A percentile compares a stretch with the other conserved stretches of the same genome.
phyloP scores from a whole-genome alignment of 2,113 vertebrate species.

The Cryptoleucopteryx plumbea region DNA sequence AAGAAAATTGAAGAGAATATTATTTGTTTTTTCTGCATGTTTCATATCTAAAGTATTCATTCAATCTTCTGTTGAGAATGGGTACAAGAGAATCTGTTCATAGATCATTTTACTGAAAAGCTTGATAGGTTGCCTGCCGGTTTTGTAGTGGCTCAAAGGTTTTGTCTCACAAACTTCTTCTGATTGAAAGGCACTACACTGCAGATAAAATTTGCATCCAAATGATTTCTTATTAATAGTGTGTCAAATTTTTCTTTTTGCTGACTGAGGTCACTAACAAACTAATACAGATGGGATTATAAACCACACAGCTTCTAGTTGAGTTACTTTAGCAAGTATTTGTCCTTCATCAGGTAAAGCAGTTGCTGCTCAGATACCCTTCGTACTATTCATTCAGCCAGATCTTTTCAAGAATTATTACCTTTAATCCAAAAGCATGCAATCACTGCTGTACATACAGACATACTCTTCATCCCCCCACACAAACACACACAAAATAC shows the following conservation, averaged over 20 bases:
- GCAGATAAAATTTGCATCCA: not conserved
- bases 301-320: not conserved
- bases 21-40: not conserved
- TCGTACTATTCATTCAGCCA: not conserved
- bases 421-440: not conserved
- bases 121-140: not conserved
- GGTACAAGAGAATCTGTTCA: not conserved
- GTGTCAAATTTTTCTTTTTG: not conserved
- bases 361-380: not conserved
- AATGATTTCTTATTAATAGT: not conserved
- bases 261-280: not conserved
- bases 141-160: not conserved
- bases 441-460: not conserved
- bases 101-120: not conserved
- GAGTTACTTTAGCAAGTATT: not conserved
- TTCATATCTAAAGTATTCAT: not conserved
- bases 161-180: not conserved
- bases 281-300: not conserved
- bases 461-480: accelerated
- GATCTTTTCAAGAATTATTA: not conserved
- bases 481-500: not conserved
- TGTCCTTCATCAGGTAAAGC: not conserved
- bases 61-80: not conserved
- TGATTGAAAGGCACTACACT: not conserved
- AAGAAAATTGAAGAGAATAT: not conserved